Percentiles rank a stretch among this genome's conserved stretches.
Conservation (phyloP, 2,888 invertebrate species). For the Rhingia rostrata region DNA sequence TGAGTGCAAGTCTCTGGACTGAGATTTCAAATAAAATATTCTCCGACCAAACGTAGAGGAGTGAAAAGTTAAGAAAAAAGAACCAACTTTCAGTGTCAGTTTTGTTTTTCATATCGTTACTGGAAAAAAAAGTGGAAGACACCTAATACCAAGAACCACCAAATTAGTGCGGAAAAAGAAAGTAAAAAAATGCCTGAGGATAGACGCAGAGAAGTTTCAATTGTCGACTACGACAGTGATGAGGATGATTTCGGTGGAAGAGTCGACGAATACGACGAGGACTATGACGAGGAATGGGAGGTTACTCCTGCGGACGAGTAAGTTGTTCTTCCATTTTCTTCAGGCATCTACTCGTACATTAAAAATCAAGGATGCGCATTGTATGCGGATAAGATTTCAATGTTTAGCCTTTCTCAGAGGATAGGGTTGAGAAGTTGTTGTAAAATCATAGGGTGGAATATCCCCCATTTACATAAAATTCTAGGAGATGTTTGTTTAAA, state of each 20-base stretch:
- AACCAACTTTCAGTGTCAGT: background rate
- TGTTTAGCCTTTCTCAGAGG: too few species aligned
- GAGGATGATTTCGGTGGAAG: slow-evolving; percentile 79
- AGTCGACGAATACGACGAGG: slow-evolving; percentile 76
- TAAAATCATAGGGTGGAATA: too few species aligned
- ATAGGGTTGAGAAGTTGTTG: too few species aligned
- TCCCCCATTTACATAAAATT: too few species aligned
- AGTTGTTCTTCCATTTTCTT: slow-evolving; percentile 23
- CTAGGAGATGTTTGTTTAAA: too few species aligned
- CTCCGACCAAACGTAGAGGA: too few species aligned
- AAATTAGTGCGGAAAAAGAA: background rate
- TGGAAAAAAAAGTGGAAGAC: background rate
- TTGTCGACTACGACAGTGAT: slow-evolving; percentile 80
- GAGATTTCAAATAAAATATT: background rate
- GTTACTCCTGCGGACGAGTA: slow-evolving; percentile 77
- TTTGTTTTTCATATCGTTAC: background rate
- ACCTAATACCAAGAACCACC: background rate
- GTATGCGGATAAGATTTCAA: too few species aligned
- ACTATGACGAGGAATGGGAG: slow-evolving; percentile 79
- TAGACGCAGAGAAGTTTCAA: slow-evolving; percentile 76
- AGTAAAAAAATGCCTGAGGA: slow-evolving; percentile 55
- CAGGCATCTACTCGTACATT: background rate
- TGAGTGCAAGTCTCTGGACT: background rate
- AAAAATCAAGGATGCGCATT: too few species aligned
- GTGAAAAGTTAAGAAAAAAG: background rate